Evolutionary conservation across 92 coral and sea anemone species (phyloP).

Genomic region (Paragorgia papillata): DNA sequence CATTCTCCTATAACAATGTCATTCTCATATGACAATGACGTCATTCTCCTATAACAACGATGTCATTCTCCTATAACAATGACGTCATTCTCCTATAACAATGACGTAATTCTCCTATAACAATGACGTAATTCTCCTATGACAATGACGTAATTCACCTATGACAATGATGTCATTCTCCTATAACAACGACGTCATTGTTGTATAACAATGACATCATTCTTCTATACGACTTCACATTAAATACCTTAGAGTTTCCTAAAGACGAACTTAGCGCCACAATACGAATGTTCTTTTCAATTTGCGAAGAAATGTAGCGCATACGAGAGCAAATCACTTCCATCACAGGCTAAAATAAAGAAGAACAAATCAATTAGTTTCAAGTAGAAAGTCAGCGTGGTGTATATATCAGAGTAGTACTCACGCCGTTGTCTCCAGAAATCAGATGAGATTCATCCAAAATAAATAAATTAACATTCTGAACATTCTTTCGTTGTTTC

Average conservation of each 20-base stretch:
- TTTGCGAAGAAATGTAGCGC: constrained; percentile 97
- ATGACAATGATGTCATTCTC: no score
- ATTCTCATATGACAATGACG: no score
- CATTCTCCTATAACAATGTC: no score
- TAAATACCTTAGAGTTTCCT: constrained; percentile 94
- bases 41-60: no score
- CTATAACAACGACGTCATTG: not conserved
- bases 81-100: no score
- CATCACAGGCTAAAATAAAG: constrained; percentile 79
- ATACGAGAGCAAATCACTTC: constrained; percentile 96
- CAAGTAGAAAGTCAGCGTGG: not conserved
- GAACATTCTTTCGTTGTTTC: constrained; percentile 97
- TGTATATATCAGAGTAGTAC: no score
- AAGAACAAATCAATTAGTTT: not conserved
- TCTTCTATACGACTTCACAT: not conserved
- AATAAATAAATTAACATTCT: constrained; percentile 88
- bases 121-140: no score
- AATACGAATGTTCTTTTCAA: constrained; percentile 89
- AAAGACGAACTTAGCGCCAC: constrained; percentile 93
- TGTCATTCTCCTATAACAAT: no score
- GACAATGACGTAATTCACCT: no score
- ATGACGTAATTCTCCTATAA: no score
- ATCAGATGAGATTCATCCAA: constrained; percentile 93
- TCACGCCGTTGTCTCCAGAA: constrained; percentile 96
- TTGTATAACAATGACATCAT: not conserved